Conservation (phyloP, 2,888 invertebrate genomes). For the Icerya purchasi region DNA sequence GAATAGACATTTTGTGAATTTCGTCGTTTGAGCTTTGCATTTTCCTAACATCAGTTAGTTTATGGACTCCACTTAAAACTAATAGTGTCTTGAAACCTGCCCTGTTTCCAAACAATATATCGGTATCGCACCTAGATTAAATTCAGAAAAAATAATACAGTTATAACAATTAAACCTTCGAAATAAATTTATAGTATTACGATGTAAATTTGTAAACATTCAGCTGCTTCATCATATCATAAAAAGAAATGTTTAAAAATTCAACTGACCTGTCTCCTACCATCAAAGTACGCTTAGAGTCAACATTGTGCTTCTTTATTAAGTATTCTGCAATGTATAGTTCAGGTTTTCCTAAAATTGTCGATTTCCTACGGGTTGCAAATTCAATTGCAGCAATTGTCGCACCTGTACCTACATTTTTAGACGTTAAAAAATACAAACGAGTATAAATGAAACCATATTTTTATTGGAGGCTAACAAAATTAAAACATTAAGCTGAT, state of each 20-base stretch:
- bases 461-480: no score
- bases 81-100: neutral
- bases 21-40: conserved; percentile 18
- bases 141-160: neutral
- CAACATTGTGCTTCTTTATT: conserved; percentile 43
- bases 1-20: conserved; percentile 19
- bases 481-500: no score
- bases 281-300: conserved; percentile 67
- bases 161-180: neutral
- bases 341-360: conserved; percentile 34
- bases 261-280: conserved; percentile 43
- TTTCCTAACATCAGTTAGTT: neutral
- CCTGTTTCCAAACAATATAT: conserved; percentile 69
- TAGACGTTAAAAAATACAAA: no score
- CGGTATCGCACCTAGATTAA: conserved; percentile 84
- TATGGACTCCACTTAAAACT: neutral
- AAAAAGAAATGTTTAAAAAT: neutral
- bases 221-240: neutral
- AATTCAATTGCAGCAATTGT: neutral
- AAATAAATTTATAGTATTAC: no score
- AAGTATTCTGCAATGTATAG: conserved; percentile 53
- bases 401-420: neutral
- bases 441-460: no score
- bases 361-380: neutral
- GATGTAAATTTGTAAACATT: neutral